Percentiles rank a stretch among this genome's conserved stretches.
Evolutionary conservation across 1,140 invertebrate species (phyloP).

Genomic region (Neotoxoptera formosana): DNA sequence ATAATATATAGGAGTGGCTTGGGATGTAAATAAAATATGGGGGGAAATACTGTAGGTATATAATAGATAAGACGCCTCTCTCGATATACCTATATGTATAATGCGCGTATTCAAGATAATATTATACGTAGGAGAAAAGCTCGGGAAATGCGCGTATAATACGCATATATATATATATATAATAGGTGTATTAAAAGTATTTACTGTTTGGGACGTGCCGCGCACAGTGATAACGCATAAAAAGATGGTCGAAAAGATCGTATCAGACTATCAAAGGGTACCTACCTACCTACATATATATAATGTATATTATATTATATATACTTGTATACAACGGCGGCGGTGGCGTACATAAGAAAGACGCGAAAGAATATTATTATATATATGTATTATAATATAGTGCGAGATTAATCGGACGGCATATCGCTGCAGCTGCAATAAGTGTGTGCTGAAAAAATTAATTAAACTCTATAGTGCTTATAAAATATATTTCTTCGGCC

Average conservation of each 20-base stretch:
- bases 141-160: not conserved
- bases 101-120: not conserved
- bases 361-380: not conserved
- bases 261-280: not conserved
- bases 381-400: not conserved
- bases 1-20: not conserved
- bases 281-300: not conserved
- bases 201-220: not conserved
- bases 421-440: not conserved
- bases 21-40: not conserved
- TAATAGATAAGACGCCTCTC: not conserved
- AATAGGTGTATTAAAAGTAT: not conserved
- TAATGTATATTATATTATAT: no score
- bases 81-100: not conserved
- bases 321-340: not conserved
- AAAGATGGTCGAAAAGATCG: constrained; percentile 10
- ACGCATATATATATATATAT: not conserved
- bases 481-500: not conserved
- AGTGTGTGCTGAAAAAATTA: constrained; percentile 6
- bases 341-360: not conserved
- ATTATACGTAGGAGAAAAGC: not conserved
- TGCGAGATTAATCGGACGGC: not conserved
- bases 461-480: constrained; percentile 3
- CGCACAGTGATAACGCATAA: not conserved
- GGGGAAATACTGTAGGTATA: not conserved